Base-by-base conservation (phyloP, 2,888 invertebrate species). In the Tetrapedia diversipes region DNA sequence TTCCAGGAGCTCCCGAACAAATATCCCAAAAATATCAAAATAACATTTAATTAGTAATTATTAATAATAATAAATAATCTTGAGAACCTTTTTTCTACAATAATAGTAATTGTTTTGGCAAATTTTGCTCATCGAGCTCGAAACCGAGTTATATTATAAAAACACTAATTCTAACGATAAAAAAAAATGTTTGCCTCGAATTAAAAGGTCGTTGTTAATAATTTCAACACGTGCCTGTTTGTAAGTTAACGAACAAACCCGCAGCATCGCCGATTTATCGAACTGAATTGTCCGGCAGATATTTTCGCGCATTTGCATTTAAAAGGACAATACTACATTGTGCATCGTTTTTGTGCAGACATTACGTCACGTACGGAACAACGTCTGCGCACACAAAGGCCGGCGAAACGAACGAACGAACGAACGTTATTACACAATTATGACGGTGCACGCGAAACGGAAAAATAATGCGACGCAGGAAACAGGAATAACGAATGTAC, bases 371-470 rank as follows among this genome's bases (percentile, higher is more conserved):
- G 57, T 34, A 34, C 3, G 45, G 32, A 2, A 29, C 41, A 32
- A 7, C 34, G 22, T 61, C 3, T 11, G 16, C n/a, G n/a, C 16
- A 3, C 4, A 10, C 45, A 47, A 27, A 47, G 7, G n/a, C 19
- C 27, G 16, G 6, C 7, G 47, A 47, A 24, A 47, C 24, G 0
- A 47, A n/a, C n/a, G n/a, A 54, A 66, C 45, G 29, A 56, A 71
- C 51, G 22, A 61, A 43, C 43, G 43, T 64, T 47, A 59, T 64
- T 39, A 45, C 22, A 56, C 19, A 64, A 69, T 69, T 63, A 54
- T 22, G 37, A 34, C 32, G 11, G 39, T 41, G 37, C 14, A n/a
- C 14, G 24, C 29, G 29, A 63, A 56, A 54, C 39, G 45, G 34
- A 39, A 47, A 56, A 70, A 49, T 70, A 70, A 64, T 14, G 32